Percentiles rank a stretch among this genome's conserved stretches.
These are phyloP conservation scores for Habropoda laboriosa DNA, from an alignment of 1,140 invertebrate species.

Conservation along the genomic window DNA sequence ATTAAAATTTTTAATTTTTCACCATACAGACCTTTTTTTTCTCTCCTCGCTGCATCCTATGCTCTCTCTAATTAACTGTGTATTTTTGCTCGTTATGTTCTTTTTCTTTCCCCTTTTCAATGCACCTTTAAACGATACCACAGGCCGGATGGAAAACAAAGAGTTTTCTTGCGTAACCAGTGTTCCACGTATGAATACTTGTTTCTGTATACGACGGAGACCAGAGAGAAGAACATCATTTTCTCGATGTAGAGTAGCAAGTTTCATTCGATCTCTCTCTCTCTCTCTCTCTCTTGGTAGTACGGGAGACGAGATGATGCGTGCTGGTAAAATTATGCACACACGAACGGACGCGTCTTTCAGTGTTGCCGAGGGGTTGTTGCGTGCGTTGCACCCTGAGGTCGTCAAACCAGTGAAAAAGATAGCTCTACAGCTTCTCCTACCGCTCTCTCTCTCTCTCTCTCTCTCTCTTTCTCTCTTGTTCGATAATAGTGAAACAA, in stretches of 20 bases:
- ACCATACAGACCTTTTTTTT: neutral
- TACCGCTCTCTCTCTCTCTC: no score
- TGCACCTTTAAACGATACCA: neutral
- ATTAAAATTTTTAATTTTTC: conserved; percentile 41
- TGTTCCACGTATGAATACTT: neutral
- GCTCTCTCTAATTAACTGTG: conserved; percentile 9
- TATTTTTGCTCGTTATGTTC: conserved; percentile 3
- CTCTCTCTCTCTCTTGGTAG: no score
- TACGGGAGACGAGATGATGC: neutral
- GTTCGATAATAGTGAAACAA: no score
- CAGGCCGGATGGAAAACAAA: no score
- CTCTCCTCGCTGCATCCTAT: neutral
- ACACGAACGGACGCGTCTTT: neutral
- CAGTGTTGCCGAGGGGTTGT: conserved; percentile 21
- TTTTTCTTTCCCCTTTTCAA: no score
- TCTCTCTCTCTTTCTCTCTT: no score
- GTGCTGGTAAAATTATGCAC: conserved; percentile 50
- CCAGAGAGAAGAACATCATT: neutral
- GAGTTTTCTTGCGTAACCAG: neutral
- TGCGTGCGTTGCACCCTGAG: conserved; percentile 38
- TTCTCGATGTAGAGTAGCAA: conserved; percentile 17
- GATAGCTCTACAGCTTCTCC: no score
- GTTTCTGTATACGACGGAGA: neutral
- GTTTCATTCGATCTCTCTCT: conserved; percentile 17
- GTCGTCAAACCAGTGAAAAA: conserved; percentile 41